phyloP scores from a whole-genome alignment of 92 coral and sea anemone genomes.

The Zoanthus sansibaricus region DNA sequence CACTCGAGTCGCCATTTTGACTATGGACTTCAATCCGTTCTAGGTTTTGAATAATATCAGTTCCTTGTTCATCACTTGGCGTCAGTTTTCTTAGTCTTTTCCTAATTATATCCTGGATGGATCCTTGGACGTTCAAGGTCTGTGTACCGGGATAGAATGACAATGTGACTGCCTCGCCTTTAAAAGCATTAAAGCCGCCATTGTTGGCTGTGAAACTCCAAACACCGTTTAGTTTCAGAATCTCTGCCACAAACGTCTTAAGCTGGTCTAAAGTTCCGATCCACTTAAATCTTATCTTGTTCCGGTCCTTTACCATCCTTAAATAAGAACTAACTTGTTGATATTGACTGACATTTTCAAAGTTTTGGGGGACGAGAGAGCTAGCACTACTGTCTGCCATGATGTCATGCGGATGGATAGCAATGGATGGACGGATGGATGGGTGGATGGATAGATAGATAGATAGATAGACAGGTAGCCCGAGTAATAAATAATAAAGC shows the following conservation, averaged over 20 bases:
- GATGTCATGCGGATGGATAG: too few relatives aligned
- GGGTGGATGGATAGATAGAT: too few relatives aligned
- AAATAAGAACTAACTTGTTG: slow-evolving; percentile 17
- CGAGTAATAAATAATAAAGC: too few relatives aligned
- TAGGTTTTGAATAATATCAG: slow-evolving; percentile 4
- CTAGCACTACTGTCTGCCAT: neutral
- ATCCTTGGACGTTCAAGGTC: slow-evolving; percentile 31
- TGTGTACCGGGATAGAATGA: slow-evolving; percentile 42
- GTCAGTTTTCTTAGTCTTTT: slow-evolving; percentile 15
- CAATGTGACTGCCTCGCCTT: slow-evolving; percentile 13
- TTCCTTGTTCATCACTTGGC: neutral
- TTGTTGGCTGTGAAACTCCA: slow-evolving; percentile 31
- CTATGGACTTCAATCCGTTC: slow-evolving; percentile 8
- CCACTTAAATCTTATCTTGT: slow-evolving; percentile 13
- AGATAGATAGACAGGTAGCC: too few relatives aligned
- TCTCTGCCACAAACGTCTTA: slow-evolving; percentile 7
- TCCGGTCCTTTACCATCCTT: slow-evolving; percentile 18
- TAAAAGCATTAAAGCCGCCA: slow-evolving; percentile 36
- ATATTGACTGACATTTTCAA: slow-evolving; percentile 1
- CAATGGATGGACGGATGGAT: too few relatives aligned
- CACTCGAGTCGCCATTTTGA: slow-evolving; percentile 15
- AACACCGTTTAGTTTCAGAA: slow-evolving; percentile 4
- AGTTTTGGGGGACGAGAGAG: slow-evolving; percentile 12
- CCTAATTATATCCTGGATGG: slow-evolving; percentile 26
- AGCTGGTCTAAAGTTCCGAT: slow-evolving; percentile 21